Evolutionary conservation across 2,797 vertebrate species (phyloP), one percentile per base, ranked within the genome.

Genomic region (Apodemus agrarius): DNA sequence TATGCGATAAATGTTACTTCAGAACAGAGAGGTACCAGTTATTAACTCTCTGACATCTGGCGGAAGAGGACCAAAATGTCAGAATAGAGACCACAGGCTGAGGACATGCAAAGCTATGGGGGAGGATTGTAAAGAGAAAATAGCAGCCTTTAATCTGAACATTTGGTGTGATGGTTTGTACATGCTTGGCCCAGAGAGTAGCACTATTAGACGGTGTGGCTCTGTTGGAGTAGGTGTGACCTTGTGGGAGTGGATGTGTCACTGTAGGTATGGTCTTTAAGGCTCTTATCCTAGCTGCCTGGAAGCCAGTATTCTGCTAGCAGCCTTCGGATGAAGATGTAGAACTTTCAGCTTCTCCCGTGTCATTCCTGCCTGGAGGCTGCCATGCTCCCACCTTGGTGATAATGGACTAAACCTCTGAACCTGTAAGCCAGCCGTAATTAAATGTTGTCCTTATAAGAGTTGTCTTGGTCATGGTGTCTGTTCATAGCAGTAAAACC

Each of bases 31-130:
- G 93, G 95, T 93, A 54, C 22, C 86, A 93, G 54, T 93, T 78
- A 87, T 81, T 69, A 91, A 86, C 75, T 90, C 82, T 94, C 37
- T 3, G 89, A 26, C 83, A 86, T 72, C 57, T 96, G 92, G 37
- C 46, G 87, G 78, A 34, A 93, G 81, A 89, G 80, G 79, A 92
- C 6, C 34, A 90, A 95, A 95, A 95, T 52, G 19, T 97, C 89
- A 90, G 63, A 93, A 9, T 9, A 78, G 37, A 75, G 75, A 94
- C 52, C 86, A 92, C 17, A 95, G 72, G 21, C 43, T 96, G 16
- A 90, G 29, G 78, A 85, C 4, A 85, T 81, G 90, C 91, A 31
- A 29, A 92, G n/a, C 65, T 29, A 57, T 59, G 93, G 37, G 74
- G 19, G 22, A 95, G 69, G 12, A 16, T 26, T 89, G 10, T 88